These are phyloP conservation scores for Romanogobio albipinnatus DNA, from an alignment of 2,113 vertebrate species.

Conservation along the genomic window DNA sequence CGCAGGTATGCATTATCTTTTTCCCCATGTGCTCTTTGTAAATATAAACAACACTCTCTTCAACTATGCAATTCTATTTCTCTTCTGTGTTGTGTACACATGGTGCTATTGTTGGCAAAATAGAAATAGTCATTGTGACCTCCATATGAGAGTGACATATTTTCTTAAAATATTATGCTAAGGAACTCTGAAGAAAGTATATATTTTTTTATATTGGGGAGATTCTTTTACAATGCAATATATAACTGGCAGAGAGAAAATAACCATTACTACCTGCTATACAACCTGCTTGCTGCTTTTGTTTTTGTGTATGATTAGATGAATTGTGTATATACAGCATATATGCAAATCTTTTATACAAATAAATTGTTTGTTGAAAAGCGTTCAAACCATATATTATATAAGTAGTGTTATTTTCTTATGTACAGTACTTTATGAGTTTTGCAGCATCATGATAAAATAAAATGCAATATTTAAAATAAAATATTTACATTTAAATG, in stretches of 20 bases:
- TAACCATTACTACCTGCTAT: too few species aligned
- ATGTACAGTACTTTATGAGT: not conserved
- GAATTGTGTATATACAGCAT: not conserved
- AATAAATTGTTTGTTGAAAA: not conserved
- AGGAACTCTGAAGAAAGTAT: not conserved
- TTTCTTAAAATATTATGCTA: not conserved
- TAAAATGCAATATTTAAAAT: not conserved
- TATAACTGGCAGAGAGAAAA: too few species aligned
- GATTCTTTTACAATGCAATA: too few species aligned
- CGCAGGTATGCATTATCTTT: slow-evolving; percentile 81
- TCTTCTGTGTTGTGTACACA: not conserved
- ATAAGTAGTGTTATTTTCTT: not conserved
- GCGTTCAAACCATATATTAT: not conserved
- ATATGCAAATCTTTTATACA: not conserved
- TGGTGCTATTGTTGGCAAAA: not conserved
- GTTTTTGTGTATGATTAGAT: not conserved
- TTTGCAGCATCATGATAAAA: not conserved
- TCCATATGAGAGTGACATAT: not conserved
- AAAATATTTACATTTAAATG: not conserved
- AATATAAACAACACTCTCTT: too few species aligned
- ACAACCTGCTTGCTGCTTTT: not conserved
- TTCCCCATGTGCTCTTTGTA: not conserved
- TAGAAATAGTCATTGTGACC: not conserved
- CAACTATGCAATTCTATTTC: not conserved
- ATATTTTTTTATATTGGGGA: too few species aligned